These are phyloP conservation scores for Arctocebus calabarensis DNA, from an alignment of 2,797 vertebrate genomes.

Conservation along the genomic window DNA sequence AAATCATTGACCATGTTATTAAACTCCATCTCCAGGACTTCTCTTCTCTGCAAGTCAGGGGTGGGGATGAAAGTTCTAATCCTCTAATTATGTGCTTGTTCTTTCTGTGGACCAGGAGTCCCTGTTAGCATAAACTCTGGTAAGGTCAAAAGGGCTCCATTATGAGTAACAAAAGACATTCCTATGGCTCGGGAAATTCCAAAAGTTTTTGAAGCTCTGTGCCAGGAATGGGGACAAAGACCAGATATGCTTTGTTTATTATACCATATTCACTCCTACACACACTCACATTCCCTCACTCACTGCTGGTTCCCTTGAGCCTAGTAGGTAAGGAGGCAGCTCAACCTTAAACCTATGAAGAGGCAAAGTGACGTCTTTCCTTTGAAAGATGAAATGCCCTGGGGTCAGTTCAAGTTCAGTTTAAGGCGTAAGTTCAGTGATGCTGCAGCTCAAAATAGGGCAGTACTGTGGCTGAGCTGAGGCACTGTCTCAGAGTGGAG, in stretches of 20 bases:
- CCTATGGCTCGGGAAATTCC: conserved; percentile 27
- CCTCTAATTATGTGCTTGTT: not conserved
- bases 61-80: too few relatives aligned
- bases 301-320: not conserved
- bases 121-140: not conserved
- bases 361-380: not conserved
- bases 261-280: not conserved
- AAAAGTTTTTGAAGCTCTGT: not conserved
- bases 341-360: not conserved
- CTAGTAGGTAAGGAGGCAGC: not conserved
- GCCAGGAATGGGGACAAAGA: too few relatives aligned
- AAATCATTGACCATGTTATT: not conserved
- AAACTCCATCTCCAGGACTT: not conserved
- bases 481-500: not conserved
- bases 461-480: accelerated
- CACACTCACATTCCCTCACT: not conserved
- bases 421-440: not conserved
- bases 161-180: not conserved
- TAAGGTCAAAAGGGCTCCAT: not conserved
- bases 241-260: not conserved
- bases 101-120: not conserved
- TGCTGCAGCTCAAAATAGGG: not conserved
- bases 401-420: not conserved
- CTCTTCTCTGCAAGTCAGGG: not conserved
- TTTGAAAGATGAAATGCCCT: not conserved